Conservation (phyloP, 2,797 vertebrate genomes). For the Menidia menidia region DNA sequence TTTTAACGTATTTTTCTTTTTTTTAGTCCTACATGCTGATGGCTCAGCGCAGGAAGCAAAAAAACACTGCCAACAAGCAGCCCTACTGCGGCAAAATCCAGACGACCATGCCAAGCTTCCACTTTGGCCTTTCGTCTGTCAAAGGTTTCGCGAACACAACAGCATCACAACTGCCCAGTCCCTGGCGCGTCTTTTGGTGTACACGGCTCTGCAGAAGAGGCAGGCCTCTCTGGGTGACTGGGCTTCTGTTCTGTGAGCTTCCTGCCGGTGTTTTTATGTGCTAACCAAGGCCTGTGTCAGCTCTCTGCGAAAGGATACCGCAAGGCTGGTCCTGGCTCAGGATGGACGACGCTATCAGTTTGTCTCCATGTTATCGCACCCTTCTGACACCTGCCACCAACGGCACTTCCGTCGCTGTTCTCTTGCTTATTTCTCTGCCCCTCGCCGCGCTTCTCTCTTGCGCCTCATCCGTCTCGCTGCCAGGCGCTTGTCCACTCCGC, state of each 20-base stretch:
- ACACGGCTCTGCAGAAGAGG: constrained; percentile 59
- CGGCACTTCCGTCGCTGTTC: constrained; percentile 59
- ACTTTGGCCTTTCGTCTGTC: constrained; percentile 64
- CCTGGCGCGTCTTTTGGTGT: constrained; percentile 57
- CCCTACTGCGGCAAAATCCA: constrained; percentile 25
- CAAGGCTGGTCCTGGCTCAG: constrained; percentile 55
- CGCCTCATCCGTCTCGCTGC: constrained; percentile 82
- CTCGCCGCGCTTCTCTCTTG: constrained; percentile 54
- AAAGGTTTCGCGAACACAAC: constrained; percentile 62
- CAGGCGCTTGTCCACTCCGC: constrained; percentile 83
- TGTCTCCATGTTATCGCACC: constrained; percentile 80
- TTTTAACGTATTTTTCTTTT: constrained; percentile 45
- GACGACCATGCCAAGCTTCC: constrained; percentile 51
- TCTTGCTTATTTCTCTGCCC: constrained; percentile 49
- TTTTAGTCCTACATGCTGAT: constrained; percentile 57
- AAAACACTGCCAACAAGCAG: constrained; percentile 41
- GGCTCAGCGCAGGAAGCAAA: constrained; percentile 56
- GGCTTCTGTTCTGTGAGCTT: constrained; percentile 54
- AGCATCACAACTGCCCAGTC: constrained; percentile 46
- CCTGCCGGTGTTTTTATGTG: constrained; percentile 37
- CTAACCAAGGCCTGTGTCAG: constrained; percentile 50
- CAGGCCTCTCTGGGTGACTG: constrained; percentile 71
- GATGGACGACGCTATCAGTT: constrained; percentile 75
- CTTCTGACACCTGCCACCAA: constrained; percentile 81
- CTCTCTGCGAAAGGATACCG: constrained; percentile 54